Percentiles rank a stretch among this genome's conserved stretches.
Conservation (phyloP, 2,888 invertebrate genomes). For the Leucozona laternaria region DNA sequence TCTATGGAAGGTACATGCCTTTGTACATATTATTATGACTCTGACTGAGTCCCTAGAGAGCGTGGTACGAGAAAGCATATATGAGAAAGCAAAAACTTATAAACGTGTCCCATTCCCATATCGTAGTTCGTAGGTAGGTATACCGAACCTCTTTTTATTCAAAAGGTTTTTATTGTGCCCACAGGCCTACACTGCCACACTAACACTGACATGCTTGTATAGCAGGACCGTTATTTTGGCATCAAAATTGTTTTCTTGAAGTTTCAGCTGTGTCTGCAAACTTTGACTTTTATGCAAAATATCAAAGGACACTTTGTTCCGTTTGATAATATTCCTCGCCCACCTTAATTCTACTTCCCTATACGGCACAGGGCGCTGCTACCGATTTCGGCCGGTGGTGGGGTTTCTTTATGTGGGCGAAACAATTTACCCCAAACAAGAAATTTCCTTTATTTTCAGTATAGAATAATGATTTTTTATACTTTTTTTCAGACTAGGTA, state of each 20-base stretch:
- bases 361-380: not conserved
- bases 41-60: slow-evolving; percentile 43
- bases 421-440: slow-evolving; percentile 8
- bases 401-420: not conserved
- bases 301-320: slow-evolving; percentile 13
- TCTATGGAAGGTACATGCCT: slow-evolving; percentile 30
- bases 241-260: slow-evolving; percentile 43
- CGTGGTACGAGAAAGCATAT: not conserved
- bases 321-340: not conserved
- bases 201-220: not conserved
- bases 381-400: no score
- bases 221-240: slow-evolving; percentile 20
- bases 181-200: not conserved
- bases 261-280: slow-evolving; percentile 2
- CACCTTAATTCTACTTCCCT: not conserved
- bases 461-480: slow-evolving; percentile 17
- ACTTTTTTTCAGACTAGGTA: not conserved
- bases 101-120: slow-evolving; percentile 1
- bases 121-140: no score
- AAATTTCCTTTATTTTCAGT: not conserved
- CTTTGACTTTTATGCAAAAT: not conserved
- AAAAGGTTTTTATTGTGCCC: not conserved
- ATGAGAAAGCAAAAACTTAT: slow-evolving; percentile 7
- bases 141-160: not conserved
- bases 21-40: no score